These are phyloP conservation scores for Selene dorsalis DNA, from an alignment of 2,797 vertebrate species.

Conservation along the genomic window DNA sequence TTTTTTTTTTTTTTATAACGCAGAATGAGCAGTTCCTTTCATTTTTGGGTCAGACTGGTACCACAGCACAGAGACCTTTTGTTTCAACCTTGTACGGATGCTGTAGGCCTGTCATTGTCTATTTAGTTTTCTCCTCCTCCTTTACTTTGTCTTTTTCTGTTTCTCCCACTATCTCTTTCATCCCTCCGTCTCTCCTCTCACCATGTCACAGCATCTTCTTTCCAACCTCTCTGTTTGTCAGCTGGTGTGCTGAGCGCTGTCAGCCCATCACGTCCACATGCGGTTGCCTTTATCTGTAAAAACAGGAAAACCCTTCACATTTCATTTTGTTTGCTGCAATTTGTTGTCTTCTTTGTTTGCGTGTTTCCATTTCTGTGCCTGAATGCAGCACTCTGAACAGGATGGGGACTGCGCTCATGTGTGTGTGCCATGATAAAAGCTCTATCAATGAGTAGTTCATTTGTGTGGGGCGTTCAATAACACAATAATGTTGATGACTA, in stretches of 20 bases:
- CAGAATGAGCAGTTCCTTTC: constrained; percentile 55
- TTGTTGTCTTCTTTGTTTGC: constrained; percentile 27
- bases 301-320: constrained; percentile 51
- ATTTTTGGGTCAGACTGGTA: constrained; percentile 65
- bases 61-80: constrained; percentile 68
- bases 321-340: constrained; percentile 38
- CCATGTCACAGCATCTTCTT: constrained; percentile 56
- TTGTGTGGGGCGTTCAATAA: constrained; percentile 29
- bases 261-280: constrained; percentile 40
- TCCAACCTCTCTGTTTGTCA: constrained; percentile 65
- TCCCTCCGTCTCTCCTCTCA: constrained; percentile 40
- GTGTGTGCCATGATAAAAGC: background rate
- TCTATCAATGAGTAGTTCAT: constrained; percentile 36
- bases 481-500: constrained; percentile 57
- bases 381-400: background rate
- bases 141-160: constrained; percentile 32
- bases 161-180: constrained; percentile 46
- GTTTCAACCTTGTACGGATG: constrained; percentile 60
- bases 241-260: constrained; percentile 50
- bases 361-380: constrained; percentile 11
- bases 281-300: constrained; percentile 56
- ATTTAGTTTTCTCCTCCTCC: constrained; percentile 28
- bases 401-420: constrained; percentile 1
- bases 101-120: constrained; percentile 65
- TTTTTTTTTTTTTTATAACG: constrained; percentile 6